Evolutionary conservation across 2,888 invertebrate genomes (phyloP).

Genomic region (Peribatodes rhomboidaria): DNA sequence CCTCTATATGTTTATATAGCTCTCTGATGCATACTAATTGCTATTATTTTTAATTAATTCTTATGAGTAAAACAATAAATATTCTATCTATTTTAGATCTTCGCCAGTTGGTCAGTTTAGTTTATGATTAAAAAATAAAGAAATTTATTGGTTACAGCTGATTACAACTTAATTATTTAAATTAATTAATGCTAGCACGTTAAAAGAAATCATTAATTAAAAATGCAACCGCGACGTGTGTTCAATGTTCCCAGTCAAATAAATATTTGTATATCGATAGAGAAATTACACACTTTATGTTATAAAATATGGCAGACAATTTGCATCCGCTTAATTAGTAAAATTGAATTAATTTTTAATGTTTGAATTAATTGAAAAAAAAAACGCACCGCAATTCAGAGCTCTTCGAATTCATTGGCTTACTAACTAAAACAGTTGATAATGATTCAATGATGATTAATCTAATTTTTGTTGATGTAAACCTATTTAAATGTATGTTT

Average conservation of each 20-base stretch:
- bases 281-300: slow-evolving; percentile 15
- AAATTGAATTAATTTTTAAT: neutral
- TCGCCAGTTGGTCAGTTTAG: neutral
- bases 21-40: no score
- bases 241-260: slow-evolving; percentile 39
- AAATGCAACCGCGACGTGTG: slow-evolving; percentile 28
- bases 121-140: slow-evolving; percentile 13
- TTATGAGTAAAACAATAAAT: neutral
- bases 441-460: no score
- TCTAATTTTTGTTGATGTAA: no score
- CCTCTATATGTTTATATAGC: no score
- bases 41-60: neutral
- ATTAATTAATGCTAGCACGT: slow-evolving; percentile 6
- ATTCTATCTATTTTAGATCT: slow-evolving; percentile 1
- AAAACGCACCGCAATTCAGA: neutral
- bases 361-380: neutral
- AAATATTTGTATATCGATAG: slow-evolving; percentile 36
- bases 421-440: no score
- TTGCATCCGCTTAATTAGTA: neutral
- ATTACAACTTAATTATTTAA: slow-evolving; percentile 30
- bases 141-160: slow-evolving; percentile 5
- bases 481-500: no score
- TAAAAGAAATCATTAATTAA: slow-evolving; percentile 18
- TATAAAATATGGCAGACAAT: no score
- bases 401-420: neutral